Conservation (phyloP, 1,140 invertebrate genomes). For the Drosophila busckii region DNA sequence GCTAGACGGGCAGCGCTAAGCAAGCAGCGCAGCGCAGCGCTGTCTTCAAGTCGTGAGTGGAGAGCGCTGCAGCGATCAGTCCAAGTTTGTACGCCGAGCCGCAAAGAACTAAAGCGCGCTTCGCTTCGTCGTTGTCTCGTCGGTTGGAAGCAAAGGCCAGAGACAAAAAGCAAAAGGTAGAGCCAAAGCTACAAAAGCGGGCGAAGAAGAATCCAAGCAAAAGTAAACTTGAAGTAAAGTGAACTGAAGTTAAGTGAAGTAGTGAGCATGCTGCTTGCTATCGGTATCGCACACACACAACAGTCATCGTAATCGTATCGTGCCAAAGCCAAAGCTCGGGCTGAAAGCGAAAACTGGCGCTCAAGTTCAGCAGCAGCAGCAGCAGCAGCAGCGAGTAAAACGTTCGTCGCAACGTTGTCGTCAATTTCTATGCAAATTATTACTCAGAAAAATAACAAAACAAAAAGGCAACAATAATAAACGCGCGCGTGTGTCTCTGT, state of each 20-base stretch:
- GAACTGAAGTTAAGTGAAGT: conserved; percentile 17
- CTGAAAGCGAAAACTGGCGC: conserved; percentile 63
- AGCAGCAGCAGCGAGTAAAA: conserved; percentile 4
- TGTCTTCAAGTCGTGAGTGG: conserved; percentile 53
- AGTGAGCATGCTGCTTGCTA: neutral
- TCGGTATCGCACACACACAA: neutral
- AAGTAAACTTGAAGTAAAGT: conserved; percentile 6
- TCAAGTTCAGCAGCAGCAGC: conserved; percentile 45
- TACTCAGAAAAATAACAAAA: conserved; percentile 62
- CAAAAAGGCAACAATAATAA: conserved; percentile 6
- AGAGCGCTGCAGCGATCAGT: conserved; percentile 45
- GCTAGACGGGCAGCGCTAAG: too few relatives aligned
- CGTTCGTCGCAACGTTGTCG: conserved; percentile 11
- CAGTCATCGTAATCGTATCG: conserved; percentile 13
- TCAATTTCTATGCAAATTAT: conserved; percentile 75
- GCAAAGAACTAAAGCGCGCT: conserved; percentile 19
- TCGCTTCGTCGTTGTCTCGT: too few relatives aligned
- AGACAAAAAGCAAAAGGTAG: neutral
- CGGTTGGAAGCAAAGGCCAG: conserved; percentile 3
- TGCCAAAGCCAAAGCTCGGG: conserved; percentile 13
- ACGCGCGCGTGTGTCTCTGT: conserved; percentile 7
- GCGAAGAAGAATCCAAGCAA: neutral
- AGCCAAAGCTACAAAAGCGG: conserved; percentile 21
- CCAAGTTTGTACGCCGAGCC: conserved; percentile 56
- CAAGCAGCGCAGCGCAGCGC: too few relatives aligned